A percentile compares a stretch with the other conserved stretches of the same genome.
Conservation (phyloP, 2,888 invertebrate genomes). For the Cephus nigrinus region DNA sequence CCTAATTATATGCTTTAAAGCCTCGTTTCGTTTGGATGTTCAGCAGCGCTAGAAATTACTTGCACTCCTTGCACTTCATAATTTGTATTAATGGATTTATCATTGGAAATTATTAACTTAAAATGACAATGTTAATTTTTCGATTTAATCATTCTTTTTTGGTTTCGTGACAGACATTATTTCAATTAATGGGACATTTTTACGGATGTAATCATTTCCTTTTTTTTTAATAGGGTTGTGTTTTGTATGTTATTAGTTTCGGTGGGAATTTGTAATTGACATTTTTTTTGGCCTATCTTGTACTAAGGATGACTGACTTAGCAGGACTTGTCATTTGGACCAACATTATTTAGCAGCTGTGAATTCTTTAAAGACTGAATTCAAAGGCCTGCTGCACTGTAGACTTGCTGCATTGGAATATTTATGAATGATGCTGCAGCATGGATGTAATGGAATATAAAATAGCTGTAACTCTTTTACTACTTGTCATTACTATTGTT, state of each 20-base stretch:
- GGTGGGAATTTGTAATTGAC: background rate
- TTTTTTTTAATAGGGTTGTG: background rate
- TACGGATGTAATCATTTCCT: background rate
- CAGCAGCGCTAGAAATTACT: background rate
- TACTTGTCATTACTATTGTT: background rate
- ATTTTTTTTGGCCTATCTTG: background rate
- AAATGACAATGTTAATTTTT: background rate
- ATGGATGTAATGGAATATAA: background rate
- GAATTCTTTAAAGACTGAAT: background rate
- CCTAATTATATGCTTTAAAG: constrained; percentile 45
- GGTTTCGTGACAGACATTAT: background rate
- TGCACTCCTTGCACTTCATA: background rate
- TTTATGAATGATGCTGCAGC: background rate
- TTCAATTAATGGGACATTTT: background rate
- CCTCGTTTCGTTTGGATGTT: background rate
- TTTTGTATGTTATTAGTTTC: background rate
- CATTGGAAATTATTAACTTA: background rate
- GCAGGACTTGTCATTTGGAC: background rate
- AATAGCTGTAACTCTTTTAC: background rate
- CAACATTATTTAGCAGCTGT: background rate
- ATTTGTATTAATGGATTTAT: background rate
- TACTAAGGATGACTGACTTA: background rate
- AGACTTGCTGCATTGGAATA: background rate
- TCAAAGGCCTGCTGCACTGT: background rate
- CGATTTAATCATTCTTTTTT: background rate